Base-by-base conservation (phyloP, 2,113 vertebrate genomes). In the Lonchura striata region DNA sequence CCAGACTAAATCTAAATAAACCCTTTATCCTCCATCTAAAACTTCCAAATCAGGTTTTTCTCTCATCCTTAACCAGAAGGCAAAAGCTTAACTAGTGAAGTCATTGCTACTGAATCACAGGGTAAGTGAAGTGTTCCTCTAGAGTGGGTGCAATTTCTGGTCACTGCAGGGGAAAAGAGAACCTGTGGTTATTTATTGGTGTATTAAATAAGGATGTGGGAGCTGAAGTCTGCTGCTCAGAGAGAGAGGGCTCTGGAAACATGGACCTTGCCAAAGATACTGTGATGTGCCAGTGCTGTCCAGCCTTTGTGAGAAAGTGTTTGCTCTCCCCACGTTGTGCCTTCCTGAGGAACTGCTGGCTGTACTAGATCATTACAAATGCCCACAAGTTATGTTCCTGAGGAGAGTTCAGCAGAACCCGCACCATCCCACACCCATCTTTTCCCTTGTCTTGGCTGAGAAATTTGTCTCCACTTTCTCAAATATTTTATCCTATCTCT, bases 191-290 rank as follows among this genome's bases (percentile, higher is more conserved):
- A 35, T 59, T 47, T 77, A 31, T 1, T 14, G n/a, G 11, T 39
- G 11, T 10, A 47, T 65, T 44, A 77, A 80, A 44, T 37, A 68
- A 76, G 17, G 37, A 35, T 44, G 9, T 49, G 54, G 57, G 60
- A 91, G 10, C 25, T 64, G 41, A 80, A 61, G 6, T 37, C 30
- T 46, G 22, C 37, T 83, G 49, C 77, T 65, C 31, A 84, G 76
- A 28, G 15, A 50, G 14, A 41, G 24, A 21, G 30, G 24, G 50
- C 24, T 69, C 72, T 82, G 90, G 66, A 86, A 91, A 83, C 31
- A 41, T 0, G 1, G 50, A 28, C n/a, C 2, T 60, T 72, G 21
- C 21, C 1, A 6, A 69, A 91, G 19, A 35, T 19, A 52, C 8
- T 35, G 18, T 44, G 49, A n/a, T 17, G 9, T 60, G 33, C 30